A percentile compares a stretch with the other conserved stretches of the same genome.
These are phyloP conservation scores for Sardinella longiceps DNA, from an alignment of 2,797 vertebrate genomes.

Conservation along the genomic window DNA sequence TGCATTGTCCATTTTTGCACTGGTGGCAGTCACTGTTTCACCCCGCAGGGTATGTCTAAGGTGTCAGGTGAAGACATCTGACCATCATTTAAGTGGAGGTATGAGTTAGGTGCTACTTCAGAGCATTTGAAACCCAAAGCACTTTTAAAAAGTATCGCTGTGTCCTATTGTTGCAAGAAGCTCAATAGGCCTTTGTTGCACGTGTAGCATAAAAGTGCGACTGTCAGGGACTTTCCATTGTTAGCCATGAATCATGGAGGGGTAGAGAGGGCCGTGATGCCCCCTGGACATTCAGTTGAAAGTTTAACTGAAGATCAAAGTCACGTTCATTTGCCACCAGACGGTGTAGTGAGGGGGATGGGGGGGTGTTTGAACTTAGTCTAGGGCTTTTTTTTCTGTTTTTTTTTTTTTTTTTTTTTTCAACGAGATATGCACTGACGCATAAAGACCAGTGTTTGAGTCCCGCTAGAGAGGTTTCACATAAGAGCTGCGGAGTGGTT, in stretches of 20 bases:
- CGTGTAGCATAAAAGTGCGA: conserved; percentile 43
- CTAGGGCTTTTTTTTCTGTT: conserved; percentile 37
- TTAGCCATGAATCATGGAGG: conserved; percentile 45
- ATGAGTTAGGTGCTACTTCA: conserved; percentile 4
- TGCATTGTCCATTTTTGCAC: neutral
- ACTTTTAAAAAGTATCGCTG: conserved; percentile 12
- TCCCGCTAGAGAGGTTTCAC: neutral
- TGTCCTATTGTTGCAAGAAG: conserved; percentile 25
- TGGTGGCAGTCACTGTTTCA: neutral
- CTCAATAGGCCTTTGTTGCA: conserved; percentile 24
- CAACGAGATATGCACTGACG: neutral
- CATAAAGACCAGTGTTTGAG: conserved; percentile 15
- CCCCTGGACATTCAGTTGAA: conserved; percentile 39
- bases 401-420: conserved; percentile 37
- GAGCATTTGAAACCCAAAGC: conserved; percentile 1
- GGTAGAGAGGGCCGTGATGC: conserved; percentile 13
- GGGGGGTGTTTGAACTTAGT: conserved; percentile 23
- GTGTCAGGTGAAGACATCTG: neutral
- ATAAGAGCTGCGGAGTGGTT: neutral
- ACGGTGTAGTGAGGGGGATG: neutral
- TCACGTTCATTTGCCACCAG: neutral
- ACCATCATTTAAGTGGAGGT: neutral
- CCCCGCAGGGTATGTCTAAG: neutral
- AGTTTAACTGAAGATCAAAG: conserved; percentile 20
- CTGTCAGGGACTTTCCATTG: conserved; percentile 51